Evolutionary conservation across 1,140 invertebrate species (phyloP), one percentile per base, ranked within the genome.

Genomic region (Orussus abietinus): DNA sequence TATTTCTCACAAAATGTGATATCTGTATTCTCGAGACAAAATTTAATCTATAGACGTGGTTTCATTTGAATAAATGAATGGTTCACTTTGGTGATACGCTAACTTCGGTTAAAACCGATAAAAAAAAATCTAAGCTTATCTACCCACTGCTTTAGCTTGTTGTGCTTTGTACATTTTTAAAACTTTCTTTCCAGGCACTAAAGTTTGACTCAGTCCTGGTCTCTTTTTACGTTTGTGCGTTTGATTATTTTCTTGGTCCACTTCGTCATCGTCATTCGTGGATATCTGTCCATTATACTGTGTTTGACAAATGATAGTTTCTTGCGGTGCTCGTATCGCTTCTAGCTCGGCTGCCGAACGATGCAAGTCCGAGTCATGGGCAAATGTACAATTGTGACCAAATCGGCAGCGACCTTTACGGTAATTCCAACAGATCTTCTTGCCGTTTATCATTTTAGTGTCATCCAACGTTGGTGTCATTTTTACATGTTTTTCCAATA

Each of bases 391-490:
- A 47, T 90, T 92, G 53, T 90, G 88, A 4, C 92, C 92, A 74
- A 92, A 93, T 20, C 87, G 77, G 64, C 93, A 96, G 12, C 84
- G 77, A 4, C 92, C 92, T 69, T 92, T 93, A 14, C 87, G 77
- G 64, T 92, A 92, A 72, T 93, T 95, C 86, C 88, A 95, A 63
- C 93, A 96, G 22, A 95, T 86, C 69, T 91, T 90, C 54, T 84
- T 86, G 0, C 89, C 90, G 66, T 92, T 88, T 36, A 91, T 90
- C 66, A 83, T 80, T 57, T 82, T 79, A 1, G 79, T 77, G 57
- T 85, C 80, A 36, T 84, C 78, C 74, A 74, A 37, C 0, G 71
- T 83, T 73, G 71, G 81, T 68, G 76, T 84, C 88, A 96, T 92
- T 79, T 94, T 93, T 0, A 96, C 92, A 68, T 96, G 92, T 57